Evolutionary conservation across 2,113 vertebrate genomes (phyloP).

Genomic region (Gnathonemus longibarbis): DNA sequence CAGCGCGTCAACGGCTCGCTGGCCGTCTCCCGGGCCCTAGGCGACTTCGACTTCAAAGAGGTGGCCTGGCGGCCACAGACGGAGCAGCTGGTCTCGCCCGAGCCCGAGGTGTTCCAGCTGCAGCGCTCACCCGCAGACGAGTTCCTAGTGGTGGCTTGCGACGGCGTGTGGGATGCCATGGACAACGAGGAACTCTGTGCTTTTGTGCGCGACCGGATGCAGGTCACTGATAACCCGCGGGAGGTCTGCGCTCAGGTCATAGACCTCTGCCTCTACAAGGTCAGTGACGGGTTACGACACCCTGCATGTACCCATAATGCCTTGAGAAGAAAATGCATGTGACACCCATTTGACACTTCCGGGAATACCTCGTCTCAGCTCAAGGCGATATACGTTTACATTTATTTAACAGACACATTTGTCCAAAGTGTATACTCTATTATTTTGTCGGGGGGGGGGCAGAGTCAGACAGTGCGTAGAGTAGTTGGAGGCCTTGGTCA

Average conservation of each 20-base stretch:
- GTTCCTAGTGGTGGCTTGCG: constrained; percentile 95
- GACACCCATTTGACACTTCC: neutral
- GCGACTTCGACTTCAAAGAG: constrained; percentile 95
- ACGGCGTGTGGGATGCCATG: constrained; percentile 99
- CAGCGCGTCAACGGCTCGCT: constrained; percentile 97
- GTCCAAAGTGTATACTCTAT: neutral
- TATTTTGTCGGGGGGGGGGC: neutral
- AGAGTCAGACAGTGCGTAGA: neutral
- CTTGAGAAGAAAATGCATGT: constrained; percentile 57
- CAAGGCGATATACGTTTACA: neutral
- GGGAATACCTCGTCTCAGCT: neutral
- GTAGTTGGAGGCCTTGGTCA: neutral
- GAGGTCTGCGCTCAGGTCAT: constrained; percentile 99
- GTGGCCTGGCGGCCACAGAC: constrained; percentile 91
- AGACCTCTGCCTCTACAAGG: constrained; percentile 99
- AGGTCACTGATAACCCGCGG: constrained; percentile 97
- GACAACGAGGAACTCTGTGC: constrained; percentile 97
- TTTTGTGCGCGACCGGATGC: constrained; percentile 82
- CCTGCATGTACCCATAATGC: neutral
- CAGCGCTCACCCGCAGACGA: constrained; percentile 85
- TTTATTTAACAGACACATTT: neutral
- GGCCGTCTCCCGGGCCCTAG: constrained; percentile 93
- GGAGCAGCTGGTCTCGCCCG: constrained; percentile 96
- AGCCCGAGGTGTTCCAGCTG: constrained; percentile 95
- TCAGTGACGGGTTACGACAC: constrained; percentile 47